Base-by-base conservation (phyloP, 2,797 vertebrate genomes). In the Stomatorhinus walkeri region DNA sequence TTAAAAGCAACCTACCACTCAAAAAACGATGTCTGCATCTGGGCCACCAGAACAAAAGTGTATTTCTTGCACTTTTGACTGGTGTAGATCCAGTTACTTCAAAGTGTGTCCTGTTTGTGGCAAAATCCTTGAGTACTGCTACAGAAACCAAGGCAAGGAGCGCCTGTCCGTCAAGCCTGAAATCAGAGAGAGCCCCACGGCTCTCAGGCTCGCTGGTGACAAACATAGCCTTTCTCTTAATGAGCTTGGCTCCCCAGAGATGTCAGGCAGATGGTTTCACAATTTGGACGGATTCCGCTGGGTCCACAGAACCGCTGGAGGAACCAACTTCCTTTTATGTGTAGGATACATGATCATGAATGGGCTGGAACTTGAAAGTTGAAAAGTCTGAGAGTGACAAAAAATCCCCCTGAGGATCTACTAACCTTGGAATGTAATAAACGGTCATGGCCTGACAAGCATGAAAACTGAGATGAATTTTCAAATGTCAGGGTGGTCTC, bases 351-450 rank as follows among this genome's bases (percentile, higher is more conserved):
- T 40, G 19, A 46, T 61, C 36, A 48, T 64, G 16, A 64, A 64
- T 56, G 49, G 51, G 56, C 9, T 87, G 4, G 56, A 64, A 46
- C 86, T 19, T 61, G 10, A 43, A 32, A 87, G 14, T 64, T 1
- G 7, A 16, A 84, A 9, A 84, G 72, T 79, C 72, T 43, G 40
- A 79, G 72, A 79, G 72, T 79, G 40, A 40, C 36, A 79, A 40
- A 79, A 16, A 79, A 49, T 48, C 8, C 9, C 81, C 9, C 43
- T 49, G 89, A 90, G 61, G 6, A 49, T 22, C 79, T 86, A 68
- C 90, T 91, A 90, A 91, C 56, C 90, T 92, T 19, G 28, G 8
- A 28, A 87, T 86, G 36, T 40, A 87, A 56, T 48, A 87, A 24
- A 28, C 4, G 7, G 40, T 40, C 43, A 72, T 43, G 36, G 90